Conservation (phyloP, 2,888 invertebrate genomes). For the Synanthedon formicaeformis region DNA sequence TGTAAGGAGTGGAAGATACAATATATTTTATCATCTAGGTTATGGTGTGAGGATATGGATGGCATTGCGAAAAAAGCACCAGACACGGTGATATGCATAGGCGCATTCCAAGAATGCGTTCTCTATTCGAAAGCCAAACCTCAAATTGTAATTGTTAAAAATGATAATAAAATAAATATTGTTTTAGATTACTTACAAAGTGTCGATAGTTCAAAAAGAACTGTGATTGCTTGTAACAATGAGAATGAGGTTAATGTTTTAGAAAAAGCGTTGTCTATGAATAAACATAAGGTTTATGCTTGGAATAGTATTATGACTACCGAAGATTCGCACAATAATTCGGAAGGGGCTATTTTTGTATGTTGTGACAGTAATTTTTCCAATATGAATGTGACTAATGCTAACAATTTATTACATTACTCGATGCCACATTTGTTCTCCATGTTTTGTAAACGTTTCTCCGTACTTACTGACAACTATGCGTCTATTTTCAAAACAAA, state of each 20-base stretch:
- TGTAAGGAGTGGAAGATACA: conserved; percentile 65
- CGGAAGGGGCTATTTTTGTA: conserved; percentile 67
- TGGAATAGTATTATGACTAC: conserved; percentile 44
- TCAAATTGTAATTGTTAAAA: conserved; percentile 38
- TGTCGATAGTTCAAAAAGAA: conserved; percentile 53
- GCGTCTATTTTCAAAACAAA: conserved; percentile 38
- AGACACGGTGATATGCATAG: conserved; percentile 76
- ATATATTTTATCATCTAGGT: conserved; percentile 69
- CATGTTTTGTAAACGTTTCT: conserved; percentile 77
- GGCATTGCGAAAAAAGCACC: conserved; percentile 65
- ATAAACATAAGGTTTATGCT: conserved; percentile 30
- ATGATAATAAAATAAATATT: conserved; percentile 46
- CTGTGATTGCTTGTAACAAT: conserved; percentile 73
- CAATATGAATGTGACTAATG: conserved; percentile 74
- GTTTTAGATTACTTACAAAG: conserved; percentile 61
- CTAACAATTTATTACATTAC: conserved; percentile 77
- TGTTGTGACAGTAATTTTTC: conserved; percentile 77
- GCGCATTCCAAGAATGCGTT: conserved; percentile 80
- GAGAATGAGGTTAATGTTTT: conserved; percentile 67
- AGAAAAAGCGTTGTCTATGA: conserved; percentile 21
- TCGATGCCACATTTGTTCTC: conserved; percentile 76
- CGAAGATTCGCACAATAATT: conserved; percentile 46
- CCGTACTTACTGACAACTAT: conserved; percentile 74
- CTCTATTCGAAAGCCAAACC: conserved; percentile 73
- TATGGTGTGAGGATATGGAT: conserved; percentile 74